phyloP scores from a whole-genome alignment of 2,888 invertebrate genomes.

The Dorcus hopei region DNA sequence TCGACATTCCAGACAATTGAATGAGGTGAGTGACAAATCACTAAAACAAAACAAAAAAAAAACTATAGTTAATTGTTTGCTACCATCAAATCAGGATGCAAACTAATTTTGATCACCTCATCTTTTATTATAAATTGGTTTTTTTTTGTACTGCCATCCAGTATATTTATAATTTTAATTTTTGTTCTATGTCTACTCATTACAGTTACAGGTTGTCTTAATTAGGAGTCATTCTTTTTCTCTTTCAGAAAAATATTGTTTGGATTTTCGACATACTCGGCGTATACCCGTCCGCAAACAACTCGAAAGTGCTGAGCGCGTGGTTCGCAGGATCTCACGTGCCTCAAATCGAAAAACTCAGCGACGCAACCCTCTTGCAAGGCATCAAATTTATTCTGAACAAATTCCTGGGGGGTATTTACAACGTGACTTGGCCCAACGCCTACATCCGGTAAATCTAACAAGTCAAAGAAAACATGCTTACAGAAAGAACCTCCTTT shows the following conservation, averaged over 20 bases:
- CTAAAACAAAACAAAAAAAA: too few relatives aligned
- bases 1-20: conserved; percentile 1
- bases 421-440: conserved; percentile 50
- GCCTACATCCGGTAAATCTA: conserved; percentile 30
- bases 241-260: conserved; percentile 28
- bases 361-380: conserved; percentile 52
- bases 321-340: conserved; percentile 66
- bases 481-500: too few relatives aligned
- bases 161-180: too few relatives aligned
- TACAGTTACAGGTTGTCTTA: too few relatives aligned
- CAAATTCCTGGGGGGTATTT: conserved; percentile 52
- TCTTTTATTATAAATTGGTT: too few relatives aligned
- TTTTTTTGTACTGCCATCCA: too few relatives aligned
- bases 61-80: too few relatives aligned
- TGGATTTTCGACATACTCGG: conserved; percentile 63
- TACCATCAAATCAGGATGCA: too few relatives aligned
- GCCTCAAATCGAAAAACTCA: conserved; percentile 58
- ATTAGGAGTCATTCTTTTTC: neutral
- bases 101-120: too few relatives aligned
- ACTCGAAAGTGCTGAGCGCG: conserved; percentile 59
- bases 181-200: too few relatives aligned
- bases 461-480: neutral
- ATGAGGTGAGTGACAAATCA: conserved; percentile 3
- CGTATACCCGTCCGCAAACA: conserved; percentile 59
- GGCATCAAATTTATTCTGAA: conserved; percentile 52